Evolutionary conservation across 37 sponge, comb jelly and placozoan genomes (phyloP).

Genomic region (Crambe crambe): DNA sequence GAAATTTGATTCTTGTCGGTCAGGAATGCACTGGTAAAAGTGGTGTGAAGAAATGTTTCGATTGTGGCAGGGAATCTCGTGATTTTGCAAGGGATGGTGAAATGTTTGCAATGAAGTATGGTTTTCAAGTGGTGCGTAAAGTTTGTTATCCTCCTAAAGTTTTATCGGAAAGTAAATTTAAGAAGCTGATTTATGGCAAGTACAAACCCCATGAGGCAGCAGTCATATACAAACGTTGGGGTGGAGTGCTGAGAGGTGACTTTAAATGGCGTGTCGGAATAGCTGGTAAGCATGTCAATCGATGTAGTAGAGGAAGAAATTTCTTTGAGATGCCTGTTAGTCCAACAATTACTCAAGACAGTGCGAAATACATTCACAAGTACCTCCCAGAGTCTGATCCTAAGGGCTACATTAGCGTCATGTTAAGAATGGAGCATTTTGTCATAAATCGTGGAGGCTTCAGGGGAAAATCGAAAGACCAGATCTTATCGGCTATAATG

Average conservation of each 20-base stretch:
- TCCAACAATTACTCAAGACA: background rate
- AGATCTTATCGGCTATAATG: background rate
- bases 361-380: background rate
- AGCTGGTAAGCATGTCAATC: background rate
- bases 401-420: background rate
- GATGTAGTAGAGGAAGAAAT: background rate
- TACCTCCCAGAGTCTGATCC: background rate
- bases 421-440: background rate
- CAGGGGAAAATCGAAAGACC: background rate
- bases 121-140: background rate
- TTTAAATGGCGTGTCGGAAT: background rate
- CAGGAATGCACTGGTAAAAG: background rate
- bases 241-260: background rate
- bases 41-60: background rate
- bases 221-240: background rate
- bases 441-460: too few species aligned
- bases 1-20: background rate
- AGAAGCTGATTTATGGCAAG: background rate
- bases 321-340: background rate
- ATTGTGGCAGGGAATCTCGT: background rate
- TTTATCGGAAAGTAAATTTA: background rate
- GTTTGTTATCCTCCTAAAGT: background rate
- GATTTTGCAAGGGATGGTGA: too few species aligned
- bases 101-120: background rate
- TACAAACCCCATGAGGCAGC: background rate